Conservation (phyloP, 1,140 invertebrate genomes). For the Temnothorax longispinosus region DNA sequence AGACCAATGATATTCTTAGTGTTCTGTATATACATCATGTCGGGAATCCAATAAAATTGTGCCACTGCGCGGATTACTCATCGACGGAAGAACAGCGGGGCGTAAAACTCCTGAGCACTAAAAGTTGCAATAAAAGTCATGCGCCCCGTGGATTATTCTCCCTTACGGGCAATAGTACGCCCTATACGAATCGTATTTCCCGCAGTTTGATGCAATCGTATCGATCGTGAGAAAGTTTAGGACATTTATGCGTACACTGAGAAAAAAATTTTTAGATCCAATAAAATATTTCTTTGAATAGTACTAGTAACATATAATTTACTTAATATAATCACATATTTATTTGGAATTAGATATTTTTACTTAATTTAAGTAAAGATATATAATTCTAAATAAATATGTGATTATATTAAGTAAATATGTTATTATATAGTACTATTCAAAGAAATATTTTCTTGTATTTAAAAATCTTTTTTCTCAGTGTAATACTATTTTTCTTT, state of each 20-base stretch:
- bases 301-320: no score
- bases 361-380: no score
- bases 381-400: no score
- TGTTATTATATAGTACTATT: no score
- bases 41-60: conserved; percentile 35
- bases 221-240: conserved; percentile 24
- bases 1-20: neutral
- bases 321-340: no score
- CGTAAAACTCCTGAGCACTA: conserved; percentile 25
- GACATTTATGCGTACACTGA: no score
- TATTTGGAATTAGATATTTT: no score
- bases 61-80: conserved; percentile 55
- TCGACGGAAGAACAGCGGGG: conserved; percentile 40
- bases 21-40: neutral
- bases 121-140: conserved; percentile 63
- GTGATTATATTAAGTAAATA: no score
- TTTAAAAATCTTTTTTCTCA: no score
- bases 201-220: neutral
- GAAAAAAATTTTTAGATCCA: no score
- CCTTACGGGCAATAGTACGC: neutral
- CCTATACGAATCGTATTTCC: conserved; percentile 24
- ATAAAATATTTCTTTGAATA: no score
- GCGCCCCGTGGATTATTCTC: conserved; percentile 35
- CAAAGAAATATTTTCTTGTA: no score
- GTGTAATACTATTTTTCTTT: neutral